phyloP scores from a whole-genome alignment of 1,140 invertebrate genomes.

The Matsumurasca onukii region DNA sequence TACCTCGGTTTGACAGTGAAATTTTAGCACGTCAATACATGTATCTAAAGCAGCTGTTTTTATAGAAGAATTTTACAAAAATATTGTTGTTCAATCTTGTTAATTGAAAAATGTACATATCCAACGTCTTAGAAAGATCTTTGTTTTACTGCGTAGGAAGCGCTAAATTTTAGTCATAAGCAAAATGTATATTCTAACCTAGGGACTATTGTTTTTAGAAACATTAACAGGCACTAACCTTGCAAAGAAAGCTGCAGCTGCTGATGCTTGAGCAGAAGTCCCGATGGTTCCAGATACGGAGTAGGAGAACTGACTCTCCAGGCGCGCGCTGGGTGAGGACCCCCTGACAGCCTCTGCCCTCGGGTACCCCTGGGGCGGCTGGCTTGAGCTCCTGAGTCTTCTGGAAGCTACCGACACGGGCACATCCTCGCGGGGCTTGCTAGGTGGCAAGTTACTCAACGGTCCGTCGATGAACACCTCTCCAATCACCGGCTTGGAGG shows the following conservation, averaged over 20 bases:
- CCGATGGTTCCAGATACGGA: constrained; percentile 20
- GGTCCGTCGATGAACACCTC: constrained; percentile 28
- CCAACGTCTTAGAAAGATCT: too few species aligned
- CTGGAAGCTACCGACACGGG: neutral
- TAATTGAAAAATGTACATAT: too few species aligned
- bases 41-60: too few species aligned
- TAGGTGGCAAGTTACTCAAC: neutral
- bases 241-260: constrained; percentile 41
- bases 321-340: neutral
- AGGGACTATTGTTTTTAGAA: too few species aligned
- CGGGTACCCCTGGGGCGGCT: neutral
- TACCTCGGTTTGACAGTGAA: too few species aligned
- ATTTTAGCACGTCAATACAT: too few species aligned
- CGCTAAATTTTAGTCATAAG: too few species aligned
- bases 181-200: too few species aligned
- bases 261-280: constrained; percentile 42
- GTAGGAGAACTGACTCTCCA: constrained; percentile 45
- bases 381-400: neutral
- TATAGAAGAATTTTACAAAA: too few species aligned
- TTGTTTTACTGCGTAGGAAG: too few species aligned
- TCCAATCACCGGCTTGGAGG: constrained; percentile 41
- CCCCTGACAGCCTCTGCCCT: neutral
- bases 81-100: too few species aligned
- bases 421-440: neutral
- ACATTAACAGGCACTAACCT: too few species aligned